Percentiles rank a stretch among this genome's conserved stretches.
Conservation (phyloP, 2,113 vertebrate genomes). For the Melanerpes formicivorus region DNA sequence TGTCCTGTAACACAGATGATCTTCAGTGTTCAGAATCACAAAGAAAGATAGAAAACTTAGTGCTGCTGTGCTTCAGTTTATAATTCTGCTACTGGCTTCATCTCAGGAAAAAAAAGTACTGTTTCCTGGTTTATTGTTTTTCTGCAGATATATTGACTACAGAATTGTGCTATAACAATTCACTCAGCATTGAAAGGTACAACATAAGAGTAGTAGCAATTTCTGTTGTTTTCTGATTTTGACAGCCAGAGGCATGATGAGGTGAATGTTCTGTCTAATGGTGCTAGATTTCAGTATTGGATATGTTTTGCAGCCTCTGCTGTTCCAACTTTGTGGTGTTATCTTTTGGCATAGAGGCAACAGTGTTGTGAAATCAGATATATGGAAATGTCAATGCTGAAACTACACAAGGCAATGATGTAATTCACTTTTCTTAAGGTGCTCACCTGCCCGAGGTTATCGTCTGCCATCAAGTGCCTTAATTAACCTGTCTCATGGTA, state of each 20-base stretch:
- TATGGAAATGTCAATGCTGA: not conserved
- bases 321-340: not conserved
- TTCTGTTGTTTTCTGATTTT: not conserved
- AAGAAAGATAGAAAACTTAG: not conserved
- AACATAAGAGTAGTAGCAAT: not conserved
- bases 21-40: not conserved
- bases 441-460: slow-evolving; percentile 85
- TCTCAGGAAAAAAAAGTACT: not conserved
- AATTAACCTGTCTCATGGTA: slow-evolving; percentile 92
- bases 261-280: not conserved
- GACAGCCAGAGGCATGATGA: not conserved
- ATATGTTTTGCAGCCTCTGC: not conserved
- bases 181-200: not conserved
- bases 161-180: not conserved
- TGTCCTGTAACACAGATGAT: not conserved
- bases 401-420: not conserved
- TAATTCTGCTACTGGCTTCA: not conserved
- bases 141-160: not conserved
- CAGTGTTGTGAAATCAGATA: not conserved
- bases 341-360: not conserved
- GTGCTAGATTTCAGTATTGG: not conserved
- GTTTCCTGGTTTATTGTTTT: not conserved
- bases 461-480: slow-evolving; percentile 94
- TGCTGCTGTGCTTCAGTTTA: not conserved
- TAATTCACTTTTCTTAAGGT: slow-evolving; percentile 74